A percentile compares a stretch with the other conserved stretches of the same genome.
phyloP scores from a whole-genome alignment of 2,113 vertebrate species.

The Gymnocephalus cernua region DNA sequence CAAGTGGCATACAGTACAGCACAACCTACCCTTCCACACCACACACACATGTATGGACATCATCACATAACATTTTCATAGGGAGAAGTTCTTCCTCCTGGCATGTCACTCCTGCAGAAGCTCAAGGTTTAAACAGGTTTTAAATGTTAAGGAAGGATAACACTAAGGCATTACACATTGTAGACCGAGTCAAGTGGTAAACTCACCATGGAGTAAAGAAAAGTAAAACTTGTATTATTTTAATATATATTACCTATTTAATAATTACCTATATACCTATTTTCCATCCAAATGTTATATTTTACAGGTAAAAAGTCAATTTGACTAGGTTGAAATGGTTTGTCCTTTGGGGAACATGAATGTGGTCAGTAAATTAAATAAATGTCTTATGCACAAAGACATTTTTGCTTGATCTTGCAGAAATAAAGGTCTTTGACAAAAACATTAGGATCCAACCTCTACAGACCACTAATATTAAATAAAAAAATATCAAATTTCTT shows the following conservation, averaged over 20 bases:
- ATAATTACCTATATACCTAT: too few relatives aligned
- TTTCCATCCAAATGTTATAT: neutral
- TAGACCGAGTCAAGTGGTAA: slow-evolving; percentile 5
- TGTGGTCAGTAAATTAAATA: neutral
- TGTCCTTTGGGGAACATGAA: neutral
- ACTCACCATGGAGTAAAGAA: slow-evolving; percentile 9
- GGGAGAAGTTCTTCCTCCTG: slow-evolving; percentile 20
- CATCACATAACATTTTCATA: slow-evolving; percentile 20
- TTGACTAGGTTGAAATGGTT: neutral
- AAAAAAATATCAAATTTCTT: neutral
- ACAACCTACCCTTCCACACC: neutral
- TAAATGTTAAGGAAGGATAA: slow-evolving; percentile 43
- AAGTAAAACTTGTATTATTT: neutral
- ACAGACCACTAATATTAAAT: neutral
- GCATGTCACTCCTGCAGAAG: slow-evolving; percentile 29
- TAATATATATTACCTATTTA: too few relatives aligned
- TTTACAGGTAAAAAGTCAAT: neutral
- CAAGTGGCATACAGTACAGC: slow-evolving; percentile 8
- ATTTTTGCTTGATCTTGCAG: too few relatives aligned
- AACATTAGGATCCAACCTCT: neutral
- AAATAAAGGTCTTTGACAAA: neutral
- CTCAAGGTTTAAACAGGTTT: slow-evolving; percentile 42
- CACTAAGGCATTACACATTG: slow-evolving; percentile 31
- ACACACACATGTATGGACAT: neutral
- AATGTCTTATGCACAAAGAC: too few relatives aligned